Evolutionary conservation across 2,113 vertebrate species (phyloP), one percentile per base, ranked within the genome.

Genomic region (Lepisosteus osseus): DNA sequence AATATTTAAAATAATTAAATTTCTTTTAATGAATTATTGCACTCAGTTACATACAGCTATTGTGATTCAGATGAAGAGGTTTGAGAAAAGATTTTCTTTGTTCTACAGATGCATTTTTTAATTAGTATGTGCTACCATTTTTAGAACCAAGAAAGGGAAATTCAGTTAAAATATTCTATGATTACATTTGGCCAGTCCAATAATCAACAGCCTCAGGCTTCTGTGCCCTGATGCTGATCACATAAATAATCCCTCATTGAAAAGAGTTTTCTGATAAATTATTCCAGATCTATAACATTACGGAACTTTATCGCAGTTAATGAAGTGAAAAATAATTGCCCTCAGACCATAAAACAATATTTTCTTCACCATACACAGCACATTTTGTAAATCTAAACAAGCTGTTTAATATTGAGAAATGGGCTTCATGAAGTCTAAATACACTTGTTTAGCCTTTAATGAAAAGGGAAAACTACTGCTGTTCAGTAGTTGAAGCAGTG

Each of bases 281-380:
- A 43, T 65, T 65, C 42, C 63, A 44, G 63, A 65, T 65, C 63
- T 44, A 65, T 65, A 65, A 65, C 42, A 65, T 65, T 65, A 65
- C 11, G 13, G 63, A 29, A 65, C 63, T 44, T 65, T 63, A 43
- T 43, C 8, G 42, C 42, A 43, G 63, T 65, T 65, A 65, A 65
- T 65, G 63, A 65, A 14, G 63, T 44, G 63, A 65, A 13, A 43
- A 13, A 43, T 43, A 6, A 65, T 11, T 45, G 11, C 63, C 63
- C 41, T 9, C 11, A 42, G 63, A 41, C 63, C 11, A 65, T 65
- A 65, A 65, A 65, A 65, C 9, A 43, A 44, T 6, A 8, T 8
- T 29, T 45, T 44, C 40, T 12, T 65, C 41, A 13, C 41, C 9
- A 51, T 51, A 2, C 9, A 51, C 47, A 5, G 47, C 9, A 51